phyloP scores from a whole-genome alignment of 2,888 invertebrate genomes.

The Spodoptera exigua region DNA sequence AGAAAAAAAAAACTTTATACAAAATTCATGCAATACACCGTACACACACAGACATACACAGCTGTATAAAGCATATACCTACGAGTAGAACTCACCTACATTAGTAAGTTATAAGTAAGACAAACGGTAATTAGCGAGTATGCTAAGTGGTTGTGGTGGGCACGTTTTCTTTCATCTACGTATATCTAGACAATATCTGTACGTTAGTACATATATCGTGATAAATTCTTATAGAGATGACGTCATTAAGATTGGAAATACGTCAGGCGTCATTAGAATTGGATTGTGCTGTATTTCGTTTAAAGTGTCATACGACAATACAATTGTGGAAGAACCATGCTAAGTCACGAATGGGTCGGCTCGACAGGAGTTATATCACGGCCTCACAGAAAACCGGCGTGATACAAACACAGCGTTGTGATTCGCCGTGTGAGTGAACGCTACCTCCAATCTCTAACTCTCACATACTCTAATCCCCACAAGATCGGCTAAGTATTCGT shows the following conservation, averaged over 20 bases:
- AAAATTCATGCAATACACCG: slow-evolving; percentile 10
- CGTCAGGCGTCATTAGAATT: neutral
- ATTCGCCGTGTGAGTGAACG: no score
- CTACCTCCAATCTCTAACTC: no score
- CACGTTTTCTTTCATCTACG: slow-evolving; percentile 22
- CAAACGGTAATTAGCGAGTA: slow-evolving; percentile 45
- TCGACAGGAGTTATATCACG: no score
- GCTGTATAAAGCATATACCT: neutral
- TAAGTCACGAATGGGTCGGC: no score
- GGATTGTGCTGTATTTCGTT: no score
- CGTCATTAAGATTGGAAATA: neutral
- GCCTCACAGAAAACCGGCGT: no score
- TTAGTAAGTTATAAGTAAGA: slow-evolving; percentile 36
- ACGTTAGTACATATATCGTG: slow-evolving; percentile 5
- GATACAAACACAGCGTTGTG: no score
- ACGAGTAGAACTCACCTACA: slow-evolving; percentile 2
- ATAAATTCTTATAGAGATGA: slow-evolving; percentile 6
- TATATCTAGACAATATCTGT: neutral
- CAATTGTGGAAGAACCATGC: no score
- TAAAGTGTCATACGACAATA: no score
- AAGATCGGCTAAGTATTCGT: no score
- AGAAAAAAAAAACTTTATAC: neutral
- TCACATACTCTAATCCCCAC: no score
- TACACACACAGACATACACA: no score
- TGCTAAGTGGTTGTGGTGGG: slow-evolving; percentile 10